These are phyloP conservation scores for Sebastes oblongus DNA, from an alignment of 2,797 vertebrate species.

Conservation along the genomic window DNA sequence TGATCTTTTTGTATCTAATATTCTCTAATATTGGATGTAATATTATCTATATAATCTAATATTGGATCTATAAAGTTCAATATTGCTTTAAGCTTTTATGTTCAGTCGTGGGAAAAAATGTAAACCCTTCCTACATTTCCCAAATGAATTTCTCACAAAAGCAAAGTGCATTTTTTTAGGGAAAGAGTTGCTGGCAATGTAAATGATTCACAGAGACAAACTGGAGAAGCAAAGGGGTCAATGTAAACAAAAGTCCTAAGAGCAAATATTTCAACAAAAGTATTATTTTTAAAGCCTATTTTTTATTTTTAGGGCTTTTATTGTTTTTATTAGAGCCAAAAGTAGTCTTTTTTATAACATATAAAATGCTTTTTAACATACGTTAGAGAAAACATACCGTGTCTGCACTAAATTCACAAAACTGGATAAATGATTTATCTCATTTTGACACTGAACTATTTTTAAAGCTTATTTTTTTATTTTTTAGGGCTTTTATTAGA, in stretches of 20 bases:
- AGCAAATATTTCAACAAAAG: slow-evolving; percentile 13
- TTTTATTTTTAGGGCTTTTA: background rate
- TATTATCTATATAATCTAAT: background rate
- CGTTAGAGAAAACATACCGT: background rate
- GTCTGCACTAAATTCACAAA: background rate
- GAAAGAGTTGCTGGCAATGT: slow-evolving; percentile 15
- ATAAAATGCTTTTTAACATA: background rate
- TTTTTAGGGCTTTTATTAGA: too few relatives aligned
- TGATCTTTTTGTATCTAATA: too few relatives aligned
- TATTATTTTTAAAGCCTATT: too few relatives aligned
- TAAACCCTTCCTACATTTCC: background rate
- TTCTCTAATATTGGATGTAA: too few relatives aligned
- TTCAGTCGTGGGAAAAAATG: background rate
- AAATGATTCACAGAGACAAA: slow-evolving; percentile 63
- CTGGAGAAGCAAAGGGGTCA: background rate
- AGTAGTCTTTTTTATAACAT: background rate
- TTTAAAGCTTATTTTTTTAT: slow-evolving; percentile 7
- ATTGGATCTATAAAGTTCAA: background rate
- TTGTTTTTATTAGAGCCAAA: too few relatives aligned
- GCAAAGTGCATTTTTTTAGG: background rate
- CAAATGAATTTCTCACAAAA: slow-evolving; percentile 3
- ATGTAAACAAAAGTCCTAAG: slow-evolving; percentile 33
- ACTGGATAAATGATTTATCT: slow-evolving; percentile 27
- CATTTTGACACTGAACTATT: slow-evolving; percentile 40
- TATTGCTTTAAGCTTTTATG: background rate